Evolutionary conservation across 2,888 invertebrate genomes (phyloP).

Genomic region (Phaedon cochleariae): DNA sequence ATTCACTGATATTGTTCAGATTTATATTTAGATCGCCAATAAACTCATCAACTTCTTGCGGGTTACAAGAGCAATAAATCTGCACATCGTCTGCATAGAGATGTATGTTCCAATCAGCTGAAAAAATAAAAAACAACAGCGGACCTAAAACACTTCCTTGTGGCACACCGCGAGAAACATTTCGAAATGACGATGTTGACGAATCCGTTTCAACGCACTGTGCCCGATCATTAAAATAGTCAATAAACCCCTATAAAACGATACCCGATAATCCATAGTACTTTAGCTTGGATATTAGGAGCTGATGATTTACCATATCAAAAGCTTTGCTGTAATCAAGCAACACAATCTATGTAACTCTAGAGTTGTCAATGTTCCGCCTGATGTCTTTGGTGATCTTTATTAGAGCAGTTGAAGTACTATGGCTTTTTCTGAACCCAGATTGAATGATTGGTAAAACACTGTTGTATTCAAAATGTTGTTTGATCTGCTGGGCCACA

Average conservation of each 20-base stretch:
- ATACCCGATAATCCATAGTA: background rate
- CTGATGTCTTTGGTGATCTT: slow-evolving; percentile 13
- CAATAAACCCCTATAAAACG: background rate
- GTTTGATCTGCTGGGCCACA: background rate
- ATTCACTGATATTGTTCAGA: background rate
- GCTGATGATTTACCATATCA: slow-evolving; percentile 9
- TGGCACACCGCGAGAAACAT: background rate
- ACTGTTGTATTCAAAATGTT: background rate
- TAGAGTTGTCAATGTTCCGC: background rate
- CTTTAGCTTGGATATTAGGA: background rate
- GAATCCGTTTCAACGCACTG: background rate
- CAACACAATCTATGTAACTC: background rate
- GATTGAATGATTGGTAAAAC: background rate
- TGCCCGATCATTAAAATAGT: background rate
- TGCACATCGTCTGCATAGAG: background rate
- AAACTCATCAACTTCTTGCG: background rate
- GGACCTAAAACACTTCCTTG: slow-evolving; percentile 9
- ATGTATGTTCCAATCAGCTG: background rate
- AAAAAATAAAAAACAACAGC: background rate
- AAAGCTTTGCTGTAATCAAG: slow-evolving; percentile 19
- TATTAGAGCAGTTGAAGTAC: slow-evolving; percentile 9
- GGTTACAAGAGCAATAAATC: background rate
- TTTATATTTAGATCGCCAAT: background rate
- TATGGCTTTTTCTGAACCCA: slow-evolving; percentile 11
- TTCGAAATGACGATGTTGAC: background rate